Percentiles rank a stretch among this genome's conserved stretches.
Evolutionary conservation across 2,888 invertebrate genomes (phyloP).

Genomic region (Yponomeuta malinellus): DNA sequence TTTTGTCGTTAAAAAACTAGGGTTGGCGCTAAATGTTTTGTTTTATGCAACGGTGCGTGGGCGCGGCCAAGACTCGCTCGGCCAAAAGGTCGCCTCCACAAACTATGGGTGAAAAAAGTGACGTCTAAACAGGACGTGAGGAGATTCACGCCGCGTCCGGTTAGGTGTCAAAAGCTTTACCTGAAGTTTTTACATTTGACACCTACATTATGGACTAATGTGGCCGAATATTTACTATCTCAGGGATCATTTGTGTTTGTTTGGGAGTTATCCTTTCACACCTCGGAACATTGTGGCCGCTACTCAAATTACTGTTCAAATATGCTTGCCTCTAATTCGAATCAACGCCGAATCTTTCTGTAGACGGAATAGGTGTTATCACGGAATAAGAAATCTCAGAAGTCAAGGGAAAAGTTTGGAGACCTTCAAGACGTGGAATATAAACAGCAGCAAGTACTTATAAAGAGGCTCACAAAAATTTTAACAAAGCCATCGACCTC

Average conservation of each 20-base stretch:
- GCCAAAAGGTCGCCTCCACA: constrained; percentile 36
- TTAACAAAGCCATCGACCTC: constrained; percentile 20
- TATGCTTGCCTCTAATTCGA: constrained; percentile 5
- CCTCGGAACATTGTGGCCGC: constrained; percentile 46
- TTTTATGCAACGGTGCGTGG: constrained; percentile 43
- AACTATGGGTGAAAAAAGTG: constrained; percentile 52
- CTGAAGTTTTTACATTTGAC: constrained; percentile 47
- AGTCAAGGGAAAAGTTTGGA: background rate
- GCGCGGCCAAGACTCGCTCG: constrained; percentile 34
- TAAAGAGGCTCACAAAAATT: constrained; percentile 14
- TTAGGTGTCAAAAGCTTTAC: constrained; percentile 75
- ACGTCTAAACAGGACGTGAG: constrained; percentile 61
- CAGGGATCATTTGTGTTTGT: constrained; percentile 58
- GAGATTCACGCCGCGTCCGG: constrained; percentile 61
- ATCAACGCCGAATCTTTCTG: background rate
- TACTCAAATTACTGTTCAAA: constrained; percentile 60
- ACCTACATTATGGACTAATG: constrained; percentile 47
- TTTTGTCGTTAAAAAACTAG: background rate
- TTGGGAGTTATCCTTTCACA: constrained; percentile 71
- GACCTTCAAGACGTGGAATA: background rate
- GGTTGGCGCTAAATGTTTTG: constrained; percentile 18
- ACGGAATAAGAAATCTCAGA: background rate
- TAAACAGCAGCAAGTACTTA: background rate
- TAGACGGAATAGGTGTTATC: constrained; percentile 13
- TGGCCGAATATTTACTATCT: constrained; percentile 53